These are phyloP conservation scores for Syrphus vitripennis DNA, from an alignment of 2,888 invertebrate genomes.

Conservation along the genomic window DNA sequence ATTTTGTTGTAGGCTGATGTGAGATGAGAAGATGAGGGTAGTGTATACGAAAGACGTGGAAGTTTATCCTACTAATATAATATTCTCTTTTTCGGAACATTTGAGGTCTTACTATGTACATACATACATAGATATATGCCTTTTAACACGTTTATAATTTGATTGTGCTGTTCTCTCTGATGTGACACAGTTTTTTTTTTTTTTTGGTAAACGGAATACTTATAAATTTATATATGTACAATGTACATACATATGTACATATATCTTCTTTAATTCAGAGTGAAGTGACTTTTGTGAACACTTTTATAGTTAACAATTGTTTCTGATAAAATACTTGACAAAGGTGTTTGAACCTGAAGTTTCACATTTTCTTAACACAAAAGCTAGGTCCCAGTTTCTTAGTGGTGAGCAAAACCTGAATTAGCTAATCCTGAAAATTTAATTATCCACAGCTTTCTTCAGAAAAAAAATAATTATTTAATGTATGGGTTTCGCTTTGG, in stretches of 20 bases:
- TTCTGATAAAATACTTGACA: background rate
- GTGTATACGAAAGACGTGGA: background rate
- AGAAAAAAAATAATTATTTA: no score
- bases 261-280: background rate
- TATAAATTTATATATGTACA: background rate
- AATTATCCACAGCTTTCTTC: no score
- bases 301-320: background rate
- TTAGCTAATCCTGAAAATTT: no score
- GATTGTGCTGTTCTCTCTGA: slow-evolving; percentile 22
- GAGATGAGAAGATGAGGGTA: background rate
- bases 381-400: no score
- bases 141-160: slow-evolving; percentile 49
- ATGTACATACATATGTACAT: no score
- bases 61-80: slow-evolving; percentile 39
- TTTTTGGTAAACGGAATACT: slow-evolving; percentile 44
- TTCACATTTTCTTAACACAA: no score
- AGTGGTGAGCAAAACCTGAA: no score
- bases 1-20: background rate
- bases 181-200: slow-evolving; percentile 55
- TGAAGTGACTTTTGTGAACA: background rate
- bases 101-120: slow-evolving; percentile 47
- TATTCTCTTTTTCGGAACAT: slow-evolving; percentile 51
- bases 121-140: no score
- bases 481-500: no score
- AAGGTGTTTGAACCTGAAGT: background rate